Percentiles rank a stretch among this genome's conserved stretches.
These are phyloP conservation scores for Halcyon chelicuti DNA, from an alignment of 2,797 vertebrate species.

Conservation along the genomic window DNA sequence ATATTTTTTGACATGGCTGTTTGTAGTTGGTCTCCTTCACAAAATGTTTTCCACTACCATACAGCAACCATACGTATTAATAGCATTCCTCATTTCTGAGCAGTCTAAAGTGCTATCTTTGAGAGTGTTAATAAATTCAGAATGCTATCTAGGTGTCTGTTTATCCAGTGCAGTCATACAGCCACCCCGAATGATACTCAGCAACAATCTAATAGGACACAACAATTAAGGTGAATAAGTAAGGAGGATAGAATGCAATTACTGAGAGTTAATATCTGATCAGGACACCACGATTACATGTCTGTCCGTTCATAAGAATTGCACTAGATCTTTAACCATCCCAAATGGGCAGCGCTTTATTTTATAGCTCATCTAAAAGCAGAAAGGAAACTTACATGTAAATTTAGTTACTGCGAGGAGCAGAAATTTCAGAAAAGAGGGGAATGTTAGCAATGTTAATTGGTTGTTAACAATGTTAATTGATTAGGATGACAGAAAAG, in stretches of 20 bases:
- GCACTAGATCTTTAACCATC: neutral
- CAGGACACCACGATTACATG: neutral
- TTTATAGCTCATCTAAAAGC: neutral
- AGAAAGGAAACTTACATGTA: neutral
- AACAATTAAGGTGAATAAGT: neutral
- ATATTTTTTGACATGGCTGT: conserved; percentile 40
- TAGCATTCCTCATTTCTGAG: neutral
- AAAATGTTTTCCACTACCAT: neutral
- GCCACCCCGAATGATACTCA: neutral
- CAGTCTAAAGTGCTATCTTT: neutral
- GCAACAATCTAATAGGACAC: neutral
- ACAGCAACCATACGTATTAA: neutral
- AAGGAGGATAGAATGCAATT: neutral
- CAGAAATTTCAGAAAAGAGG: neutral
- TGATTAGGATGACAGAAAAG: neutral
- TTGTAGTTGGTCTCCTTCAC: conserved; percentile 40
- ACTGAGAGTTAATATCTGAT: neutral
- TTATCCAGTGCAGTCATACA: neutral
- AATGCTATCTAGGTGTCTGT: neutral
- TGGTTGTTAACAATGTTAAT: neutral
- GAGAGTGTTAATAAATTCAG: neutral
- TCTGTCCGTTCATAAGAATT: neutral
- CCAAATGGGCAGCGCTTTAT: neutral
- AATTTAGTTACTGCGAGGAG: neutral
- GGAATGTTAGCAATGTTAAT: neutral